Evolutionary conservation across 2,888 invertebrate genomes (phyloP).

Genomic region (Tetramorium bicarinatum): DNA sequence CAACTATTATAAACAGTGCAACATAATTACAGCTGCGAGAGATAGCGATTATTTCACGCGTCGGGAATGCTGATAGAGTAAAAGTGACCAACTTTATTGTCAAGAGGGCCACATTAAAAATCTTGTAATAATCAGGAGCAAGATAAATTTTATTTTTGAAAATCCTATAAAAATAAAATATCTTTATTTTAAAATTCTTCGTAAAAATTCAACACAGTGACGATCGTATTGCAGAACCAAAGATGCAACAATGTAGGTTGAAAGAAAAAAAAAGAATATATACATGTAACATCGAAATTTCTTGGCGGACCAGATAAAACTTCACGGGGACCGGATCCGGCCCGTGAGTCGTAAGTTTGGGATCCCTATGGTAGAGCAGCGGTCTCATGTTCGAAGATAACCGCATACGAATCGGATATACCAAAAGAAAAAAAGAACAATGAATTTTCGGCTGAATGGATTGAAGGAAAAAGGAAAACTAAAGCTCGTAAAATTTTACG

Average conservation of each 20-base stretch:
- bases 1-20: conserved; percentile 48
- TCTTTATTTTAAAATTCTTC: not conserved
- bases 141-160: not conserved
- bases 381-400: not conserved
- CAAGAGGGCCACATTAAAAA: not conserved
- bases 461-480: not conserved
- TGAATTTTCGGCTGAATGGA: not conserved
- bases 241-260: not conserved
- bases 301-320: not conserved
- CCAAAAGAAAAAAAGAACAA: not conserved
- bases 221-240: not conserved
- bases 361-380: not conserved
- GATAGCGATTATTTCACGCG: conserved; percentile 55
- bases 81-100: not conserved
- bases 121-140: not conserved
- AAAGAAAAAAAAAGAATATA: no score
- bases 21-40: conserved; percentile 49
- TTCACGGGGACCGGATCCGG: not conserved
- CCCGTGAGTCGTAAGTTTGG: not conserved
- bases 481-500: conserved; percentile 28
- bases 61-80: conserved; percentile 33
- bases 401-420: not conserved
- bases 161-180: not conserved
- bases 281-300: not conserved
- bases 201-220: not conserved